Base-by-base conservation (phyloP, 2,797 vertebrate species). In the Numenius phaeopus region DNA sequence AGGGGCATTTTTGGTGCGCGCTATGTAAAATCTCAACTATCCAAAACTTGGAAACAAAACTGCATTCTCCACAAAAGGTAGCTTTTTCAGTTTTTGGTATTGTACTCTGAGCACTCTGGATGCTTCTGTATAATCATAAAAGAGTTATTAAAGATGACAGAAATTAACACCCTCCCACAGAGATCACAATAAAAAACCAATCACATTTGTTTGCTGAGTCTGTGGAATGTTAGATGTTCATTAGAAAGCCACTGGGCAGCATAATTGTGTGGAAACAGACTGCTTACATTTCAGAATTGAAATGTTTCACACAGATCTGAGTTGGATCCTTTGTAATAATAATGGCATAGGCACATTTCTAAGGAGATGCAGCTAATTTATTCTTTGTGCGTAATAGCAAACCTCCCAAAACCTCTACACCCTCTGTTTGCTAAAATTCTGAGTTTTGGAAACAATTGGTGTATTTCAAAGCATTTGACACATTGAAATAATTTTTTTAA, bases 201-300 rank as follows among this genome's bases (percentile, higher is more conserved):
- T 77, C 59, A 29, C 20, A 22, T 85, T 46, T 66, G 29, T 95
- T 90, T 96, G 55, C 85, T 7, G 30, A 87, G 54, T 54, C 57
- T 90, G 1, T 82, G 67, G 87, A 91, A 78, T 94, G 83, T 83
- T 92, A 94, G 32, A 17, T 62, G 29, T 89, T 89, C 57, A 91
- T 92, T 83, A 88, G 32, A 67, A 91, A 96, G 65, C 50, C 73
- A 90, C 42, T 80, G 73, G 89, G 64, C 49, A 96, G 89, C 70
- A 59, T 91, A 94, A 96, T 64, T 90, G 67, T 58, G 29, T 66
- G 57, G 72, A 64, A 95, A 88, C 15, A 50, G 52, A 37, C 58
- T 83, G 40, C 52, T 93, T 88, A 16, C 17, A 3, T 81, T 83
- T 85, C 59, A 62, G 58, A 89, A 57, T 17, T 80, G 58, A 92